Evolutionary conservation across 1,140 invertebrate species (phyloP).

Genomic region (Diorhabda carinulata): DNA sequence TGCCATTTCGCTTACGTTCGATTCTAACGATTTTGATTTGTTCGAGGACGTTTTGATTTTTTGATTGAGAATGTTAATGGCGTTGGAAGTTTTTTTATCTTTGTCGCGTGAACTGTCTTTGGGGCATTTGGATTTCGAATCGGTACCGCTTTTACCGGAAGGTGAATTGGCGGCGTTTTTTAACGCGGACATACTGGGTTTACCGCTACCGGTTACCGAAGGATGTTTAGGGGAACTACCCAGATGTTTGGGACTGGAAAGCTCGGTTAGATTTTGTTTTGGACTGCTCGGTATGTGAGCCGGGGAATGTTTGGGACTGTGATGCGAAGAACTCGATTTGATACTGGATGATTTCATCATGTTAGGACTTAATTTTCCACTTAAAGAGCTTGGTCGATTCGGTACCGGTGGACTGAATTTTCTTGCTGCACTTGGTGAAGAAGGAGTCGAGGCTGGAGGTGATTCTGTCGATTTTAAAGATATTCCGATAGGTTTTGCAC

Average conservation of each 20-base stretch:
- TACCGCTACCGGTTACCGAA: slow-evolving; percentile 66
- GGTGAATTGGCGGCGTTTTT: slow-evolving; percentile 71
- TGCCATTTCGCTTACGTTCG: slow-evolving; percentile 45
- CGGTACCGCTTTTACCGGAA: slow-evolving; percentile 47
- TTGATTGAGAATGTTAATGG: slow-evolving; percentile 54
- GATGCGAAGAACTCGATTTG: slow-evolving; percentile 58
- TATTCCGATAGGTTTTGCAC: slow-evolving; percentile 68
- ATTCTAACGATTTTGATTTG: slow-evolving; percentile 66
- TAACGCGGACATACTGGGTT: slow-evolving; percentile 83
- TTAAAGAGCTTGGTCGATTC: slow-evolving; percentile 43
- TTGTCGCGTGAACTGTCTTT: slow-evolving; percentile 55
- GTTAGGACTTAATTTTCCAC: slow-evolving; percentile 58
- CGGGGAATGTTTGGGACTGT: slow-evolving; percentile 70
- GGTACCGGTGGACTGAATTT: slow-evolving; percentile 69
- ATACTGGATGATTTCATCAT: slow-evolving; percentile 50
- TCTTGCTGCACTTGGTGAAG: slow-evolving; percentile 60
- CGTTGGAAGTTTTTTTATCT: slow-evolving; percentile 56
- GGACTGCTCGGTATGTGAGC: slow-evolving; percentile 67
- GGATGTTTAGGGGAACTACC: slow-evolving; percentile 71
- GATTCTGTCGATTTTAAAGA: slow-evolving; percentile 70
- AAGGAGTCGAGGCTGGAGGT: slow-evolving; percentile 53
- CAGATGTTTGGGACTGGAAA: slow-evolving; percentile 56
- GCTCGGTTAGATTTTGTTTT: slow-evolving; percentile 54
- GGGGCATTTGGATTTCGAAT: slow-evolving; percentile 48
- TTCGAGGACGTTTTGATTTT: slow-evolving; percentile 61